These are phyloP conservation scores for Habroteleia sp. DNA, from an alignment of 2,888 invertebrate genomes.

Conservation along the genomic window DNA sequence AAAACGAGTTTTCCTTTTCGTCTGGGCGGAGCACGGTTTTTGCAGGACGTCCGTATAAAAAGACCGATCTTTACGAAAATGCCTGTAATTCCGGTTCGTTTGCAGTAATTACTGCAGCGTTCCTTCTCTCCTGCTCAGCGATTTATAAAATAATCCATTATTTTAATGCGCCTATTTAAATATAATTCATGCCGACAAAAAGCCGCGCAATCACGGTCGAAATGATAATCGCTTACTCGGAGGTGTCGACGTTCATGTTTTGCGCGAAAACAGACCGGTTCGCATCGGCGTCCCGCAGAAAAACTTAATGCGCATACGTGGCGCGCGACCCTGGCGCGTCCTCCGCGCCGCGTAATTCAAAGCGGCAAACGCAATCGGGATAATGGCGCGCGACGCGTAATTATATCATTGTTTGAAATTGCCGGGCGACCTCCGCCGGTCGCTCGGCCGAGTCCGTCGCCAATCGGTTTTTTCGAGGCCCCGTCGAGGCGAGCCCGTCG, in stretches of 20 bases:
- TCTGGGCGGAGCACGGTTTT: no score
- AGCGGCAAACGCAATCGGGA: conserved; percentile 74
- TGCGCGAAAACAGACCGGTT: conserved; percentile 24
- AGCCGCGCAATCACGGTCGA: conserved; percentile 33
- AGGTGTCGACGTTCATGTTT: conserved; percentile 50
- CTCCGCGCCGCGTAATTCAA: conserved; percentile 40
- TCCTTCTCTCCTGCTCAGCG: conserved; percentile 1
- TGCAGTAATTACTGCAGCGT: conserved; percentile 12
- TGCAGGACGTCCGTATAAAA: conserved; percentile 1
- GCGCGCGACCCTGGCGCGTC: conserved; percentile 39
- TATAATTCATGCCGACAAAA: conserved; percentile 32
- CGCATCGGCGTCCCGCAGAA: conserved; percentile 10
- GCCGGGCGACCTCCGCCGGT: conserved; percentile 64
- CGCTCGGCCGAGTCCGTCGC: conserved; percentile 47
- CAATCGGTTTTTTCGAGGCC: conserved; percentile 49
- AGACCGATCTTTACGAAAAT: conserved; percentile 8
- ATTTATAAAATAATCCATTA: conserved; percentile 46
- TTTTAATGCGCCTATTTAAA: conserved; percentile 33
- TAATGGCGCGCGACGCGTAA: conserved; percentile 75
- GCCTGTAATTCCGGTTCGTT: conserved; percentile 17
- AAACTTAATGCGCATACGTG: conserved; percentile 31
- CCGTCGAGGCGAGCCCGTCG: conserved; percentile 60
- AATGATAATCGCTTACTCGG: conserved; percentile 33
- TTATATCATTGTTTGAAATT: conserved; percentile 80
- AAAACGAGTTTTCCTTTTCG: no score